Evolutionary conservation across 2,113 vertebrate species (phyloP), one percentile per base, ranked within the genome.

Genomic region (Heterochromis multidens): DNA sequence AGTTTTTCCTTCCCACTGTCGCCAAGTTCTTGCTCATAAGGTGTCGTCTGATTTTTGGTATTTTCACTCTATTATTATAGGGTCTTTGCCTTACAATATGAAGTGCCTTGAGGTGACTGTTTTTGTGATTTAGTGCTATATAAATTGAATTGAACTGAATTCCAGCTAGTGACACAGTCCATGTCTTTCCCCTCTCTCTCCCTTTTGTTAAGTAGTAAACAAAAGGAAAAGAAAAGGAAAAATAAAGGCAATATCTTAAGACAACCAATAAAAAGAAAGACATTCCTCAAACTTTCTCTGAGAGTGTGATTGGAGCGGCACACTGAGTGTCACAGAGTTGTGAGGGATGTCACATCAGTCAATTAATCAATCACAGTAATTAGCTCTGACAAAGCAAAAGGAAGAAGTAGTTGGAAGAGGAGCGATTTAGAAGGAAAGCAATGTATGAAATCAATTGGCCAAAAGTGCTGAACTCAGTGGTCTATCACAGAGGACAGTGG

Each of bases 311-410:
- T 70, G 59, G 74, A 52, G 78, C 31, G 63, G 72, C 63, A 56
- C 52, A 13, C 3, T 52, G 43, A 40, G 62, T 79, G 27, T 74
- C 77, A 81, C 40, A 29, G 79, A 77, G 80, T 81, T 16, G 61
- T 29, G 62, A 83, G 78, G 2, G 21, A 85, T 43, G 72, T 77
- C 77, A 59, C 33, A 25, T 29, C 2, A 70, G 79, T 91, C 74
- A 58, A 87, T 91, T 80, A 92, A 92, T 94, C 91, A 91, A 87
- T 94, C 87, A 56, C 58, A 79, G 70, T 87, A 92, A 94, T 94
- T 89, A 93, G 80, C 63, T 37, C 10, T n/a, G 87, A 90, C 74
- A 3, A 59, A 92, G 61, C 77, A 37, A 80, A 62, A 72, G 82
- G 77, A 27, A 43, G 58, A 81, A 77, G 35, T 17, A 61, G 87